Evolutionary conservation across 2,113 vertebrate species (phyloP).

Genomic region (Smithornis capensis): DNA sequence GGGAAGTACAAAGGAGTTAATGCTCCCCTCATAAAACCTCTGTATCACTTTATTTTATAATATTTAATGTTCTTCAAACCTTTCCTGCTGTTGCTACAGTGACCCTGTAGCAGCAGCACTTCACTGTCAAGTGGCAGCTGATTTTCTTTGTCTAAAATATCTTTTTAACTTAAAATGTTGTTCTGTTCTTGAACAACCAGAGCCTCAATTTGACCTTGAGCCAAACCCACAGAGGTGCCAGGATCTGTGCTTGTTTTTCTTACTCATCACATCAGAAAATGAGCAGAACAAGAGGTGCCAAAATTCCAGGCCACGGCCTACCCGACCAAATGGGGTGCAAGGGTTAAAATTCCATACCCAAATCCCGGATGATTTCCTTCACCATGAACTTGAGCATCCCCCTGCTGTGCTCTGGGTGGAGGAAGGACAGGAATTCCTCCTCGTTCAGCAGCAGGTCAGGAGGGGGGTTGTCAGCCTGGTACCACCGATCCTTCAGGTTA

Average conservation of each 20-base stretch:
- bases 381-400: conserved; percentile 98
- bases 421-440: conserved; percentile 92
- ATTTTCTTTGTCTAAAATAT: background rate
- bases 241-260: background rate
- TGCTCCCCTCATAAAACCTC: background rate
- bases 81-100: background rate
- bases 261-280: background rate
- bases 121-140: background rate
- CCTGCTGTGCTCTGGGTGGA: conserved; percentile 93
- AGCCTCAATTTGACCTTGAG: background rate
- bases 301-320: background rate
- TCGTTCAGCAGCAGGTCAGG: conserved; percentile 87
- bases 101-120: background rate
- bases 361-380: conserved; percentile 91
- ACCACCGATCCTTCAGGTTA: conserved; percentile 96
- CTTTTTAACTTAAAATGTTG: too few species aligned
- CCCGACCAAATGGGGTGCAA: background rate
- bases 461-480: conserved; percentile 92
- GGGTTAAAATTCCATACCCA: conserved; percentile 73
- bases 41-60: background rate
- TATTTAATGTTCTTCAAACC: background rate
- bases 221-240: background rate
- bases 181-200: background rate
- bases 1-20: background rate
- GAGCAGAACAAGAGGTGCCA: background rate